Evolutionary conservation across 2,113 vertebrate genomes (phyloP).

Genomic region (Sciurus niger): DNA sequence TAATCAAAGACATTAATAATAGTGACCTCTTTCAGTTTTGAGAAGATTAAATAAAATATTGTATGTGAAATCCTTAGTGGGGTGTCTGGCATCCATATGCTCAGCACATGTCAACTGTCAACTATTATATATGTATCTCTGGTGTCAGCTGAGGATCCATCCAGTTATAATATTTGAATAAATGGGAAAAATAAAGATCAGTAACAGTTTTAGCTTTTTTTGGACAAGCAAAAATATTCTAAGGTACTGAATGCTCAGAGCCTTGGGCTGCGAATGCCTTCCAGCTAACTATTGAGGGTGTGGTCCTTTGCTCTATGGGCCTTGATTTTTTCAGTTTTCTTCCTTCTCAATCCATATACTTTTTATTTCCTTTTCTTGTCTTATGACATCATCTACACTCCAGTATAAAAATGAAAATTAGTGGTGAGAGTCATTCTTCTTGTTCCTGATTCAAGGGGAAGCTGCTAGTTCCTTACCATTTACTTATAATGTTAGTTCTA

Average conservation of each 20-base stretch:
- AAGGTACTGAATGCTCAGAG: background rate
- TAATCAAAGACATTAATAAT: background rate
- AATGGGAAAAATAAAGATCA: background rate
- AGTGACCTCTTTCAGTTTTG: background rate
- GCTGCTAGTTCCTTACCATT: background rate
- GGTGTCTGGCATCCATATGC: background rate
- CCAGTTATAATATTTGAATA: conserved; percentile 43
- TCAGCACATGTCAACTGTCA: background rate
- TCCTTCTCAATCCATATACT: background rate
- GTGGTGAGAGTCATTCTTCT: background rate
- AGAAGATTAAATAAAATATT: background rate
- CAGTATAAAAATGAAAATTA: background rate
- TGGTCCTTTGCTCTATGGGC: background rate
- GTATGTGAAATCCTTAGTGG: background rate
- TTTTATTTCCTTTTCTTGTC: background rate
- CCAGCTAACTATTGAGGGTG: accelerated
- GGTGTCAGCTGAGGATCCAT: background rate
- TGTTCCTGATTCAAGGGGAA: background rate
- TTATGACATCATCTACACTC: background rate
- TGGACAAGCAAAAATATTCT: background rate
- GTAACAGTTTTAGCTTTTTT: background rate
- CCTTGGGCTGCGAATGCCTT: background rate
- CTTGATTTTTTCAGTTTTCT: background rate
- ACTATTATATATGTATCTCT: background rate
- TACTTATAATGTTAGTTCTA: background rate